Percentiles rank a stretch among this genome's conserved stretches.
phyloP scores from a whole-genome alignment of 1,140 invertebrate genomes.

The Drosophila parvula region DNA sequence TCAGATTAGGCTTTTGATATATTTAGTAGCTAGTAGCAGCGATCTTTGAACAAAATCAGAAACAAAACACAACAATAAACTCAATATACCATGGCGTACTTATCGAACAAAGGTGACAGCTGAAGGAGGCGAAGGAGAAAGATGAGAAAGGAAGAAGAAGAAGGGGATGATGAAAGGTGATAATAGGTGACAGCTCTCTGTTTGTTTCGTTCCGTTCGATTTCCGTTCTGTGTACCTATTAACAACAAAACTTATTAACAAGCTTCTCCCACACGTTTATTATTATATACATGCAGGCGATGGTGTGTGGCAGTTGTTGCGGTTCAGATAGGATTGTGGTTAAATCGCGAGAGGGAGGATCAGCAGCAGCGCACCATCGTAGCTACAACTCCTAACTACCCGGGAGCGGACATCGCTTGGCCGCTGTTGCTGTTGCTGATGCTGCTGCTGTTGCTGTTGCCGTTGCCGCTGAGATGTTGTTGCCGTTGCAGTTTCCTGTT shows the following conservation, averaged over 20 bases:
- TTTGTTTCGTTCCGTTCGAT: constrained; percentile 48
- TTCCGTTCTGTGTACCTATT: constrained; percentile 64
- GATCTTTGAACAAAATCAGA: constrained; percentile 41
- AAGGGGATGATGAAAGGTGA: background rate
- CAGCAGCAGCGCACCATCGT: constrained; percentile 52
- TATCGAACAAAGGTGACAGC: constrained; percentile 21
- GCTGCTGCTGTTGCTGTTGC: constrained; percentile 33
- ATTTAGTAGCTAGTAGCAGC: constrained; percentile 42
- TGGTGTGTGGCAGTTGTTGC: constrained; percentile 77
- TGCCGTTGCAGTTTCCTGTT: constrained; percentile 45
- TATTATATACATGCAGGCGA: constrained; percentile 75
- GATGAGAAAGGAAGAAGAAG: constrained; percentile 3
- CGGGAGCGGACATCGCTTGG: constrained; percentile 58
- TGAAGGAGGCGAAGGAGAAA: constrained; percentile 22
- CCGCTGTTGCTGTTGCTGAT: constrained; percentile 44
- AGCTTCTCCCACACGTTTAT: constrained; percentile 78
- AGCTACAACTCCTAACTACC: constrained; percentile 43
- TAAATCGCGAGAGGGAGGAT: constrained; percentile 51
- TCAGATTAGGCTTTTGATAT: constrained; percentile 45
- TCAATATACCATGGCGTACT: constrained; percentile 38
- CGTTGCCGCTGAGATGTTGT: constrained; percentile 23
- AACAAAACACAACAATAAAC: constrained; percentile 44
- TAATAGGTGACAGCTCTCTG: constrained; percentile 8
- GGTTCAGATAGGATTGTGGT: constrained; percentile 60
- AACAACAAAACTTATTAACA: constrained; percentile 74